These are phyloP conservation scores for Nephrotoma flavescens DNA, from an alignment of 2,888 invertebrate species.

Conservation along the genomic window DNA sequence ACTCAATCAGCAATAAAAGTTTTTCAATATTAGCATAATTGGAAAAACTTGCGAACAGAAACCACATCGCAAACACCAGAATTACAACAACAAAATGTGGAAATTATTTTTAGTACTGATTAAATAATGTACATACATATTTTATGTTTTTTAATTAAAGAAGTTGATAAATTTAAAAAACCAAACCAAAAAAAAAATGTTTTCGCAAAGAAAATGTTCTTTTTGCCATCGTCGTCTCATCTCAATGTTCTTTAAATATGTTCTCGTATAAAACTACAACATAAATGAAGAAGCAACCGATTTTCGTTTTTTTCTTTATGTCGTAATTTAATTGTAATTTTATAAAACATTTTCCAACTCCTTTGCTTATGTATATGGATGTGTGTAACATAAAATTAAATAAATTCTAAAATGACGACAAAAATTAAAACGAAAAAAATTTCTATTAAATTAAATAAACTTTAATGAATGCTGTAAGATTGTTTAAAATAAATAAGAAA, in stretches of 20 bases:
- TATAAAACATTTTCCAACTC: not conserved
- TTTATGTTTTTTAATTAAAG: not conserved
- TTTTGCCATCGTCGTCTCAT: not conserved
- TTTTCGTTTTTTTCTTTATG: not conserved
- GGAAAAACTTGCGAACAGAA: not conserved
- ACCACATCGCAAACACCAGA: not conserved
- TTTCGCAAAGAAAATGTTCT: not conserved
- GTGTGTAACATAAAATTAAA: not conserved
- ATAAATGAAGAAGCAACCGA: not conserved
- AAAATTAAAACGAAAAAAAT: not conserved
- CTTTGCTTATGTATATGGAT: not conserved
- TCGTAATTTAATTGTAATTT: not conserved
- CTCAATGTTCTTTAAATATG: not conserved
- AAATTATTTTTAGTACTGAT: not conserved
- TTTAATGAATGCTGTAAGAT: not conserved
- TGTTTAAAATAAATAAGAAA: not conserved
- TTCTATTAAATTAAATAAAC: not conserved
- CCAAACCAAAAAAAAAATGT: not conserved
- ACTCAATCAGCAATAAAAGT: not conserved
- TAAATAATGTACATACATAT: not conserved
- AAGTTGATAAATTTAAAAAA: not conserved
- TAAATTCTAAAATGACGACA: not conserved
- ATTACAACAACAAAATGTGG: not conserved
- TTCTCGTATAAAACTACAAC: no score
- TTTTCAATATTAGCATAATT: not conserved